Evolutionary conservation across 2,888 invertebrate genomes (phyloP).

Genomic region (Drosophila buzzatii): DNA sequence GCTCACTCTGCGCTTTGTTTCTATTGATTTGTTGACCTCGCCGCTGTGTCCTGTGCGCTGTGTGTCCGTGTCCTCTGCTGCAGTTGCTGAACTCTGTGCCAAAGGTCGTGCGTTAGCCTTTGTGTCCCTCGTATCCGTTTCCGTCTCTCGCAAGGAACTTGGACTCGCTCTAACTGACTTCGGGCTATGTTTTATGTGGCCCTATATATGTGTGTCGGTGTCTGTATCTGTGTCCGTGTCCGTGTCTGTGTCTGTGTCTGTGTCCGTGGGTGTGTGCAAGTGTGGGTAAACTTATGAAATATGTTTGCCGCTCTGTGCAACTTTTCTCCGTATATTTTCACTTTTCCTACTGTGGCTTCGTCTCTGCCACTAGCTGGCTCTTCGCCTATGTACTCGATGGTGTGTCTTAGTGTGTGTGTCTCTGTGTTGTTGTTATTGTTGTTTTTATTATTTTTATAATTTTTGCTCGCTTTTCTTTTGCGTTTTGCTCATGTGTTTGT

Average conservation of each 20-base stretch:
- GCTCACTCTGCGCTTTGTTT: conserved; percentile 47
- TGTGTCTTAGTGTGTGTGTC: conserved; percentile 2
- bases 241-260: too few species aligned
- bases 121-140: conserved; percentile 45
- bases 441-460: conserved; percentile 66
- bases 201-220: conserved; percentile 25
- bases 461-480: conserved; percentile 59
- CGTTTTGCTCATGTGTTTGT: conserved; percentile 79
- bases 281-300: conserved; percentile 75
- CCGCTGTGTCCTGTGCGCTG: conserved; percentile 32
- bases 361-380: conserved; percentile 41
- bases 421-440: conserved; percentile 39
- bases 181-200: conserved; percentile 54
- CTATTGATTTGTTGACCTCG: conserved; percentile 73
- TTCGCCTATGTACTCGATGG: conserved; percentile 53
- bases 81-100: conserved; percentile 74
- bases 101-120: conserved; percentile 81
- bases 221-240: neutral
- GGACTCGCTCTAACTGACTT: conserved; percentile 46
- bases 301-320: conserved; percentile 69
- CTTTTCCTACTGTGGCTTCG: conserved; percentile 67
- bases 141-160: conserved; percentile 31
- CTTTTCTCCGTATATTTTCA: conserved; percentile 72
- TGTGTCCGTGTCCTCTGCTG: conserved; percentile 44
- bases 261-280: conserved; percentile 1